Evolutionary conservation across 2,888 invertebrate genomes (phyloP), one percentile per base, ranked within the genome.

Genomic region (Therioaphis trifolii): DNA sequence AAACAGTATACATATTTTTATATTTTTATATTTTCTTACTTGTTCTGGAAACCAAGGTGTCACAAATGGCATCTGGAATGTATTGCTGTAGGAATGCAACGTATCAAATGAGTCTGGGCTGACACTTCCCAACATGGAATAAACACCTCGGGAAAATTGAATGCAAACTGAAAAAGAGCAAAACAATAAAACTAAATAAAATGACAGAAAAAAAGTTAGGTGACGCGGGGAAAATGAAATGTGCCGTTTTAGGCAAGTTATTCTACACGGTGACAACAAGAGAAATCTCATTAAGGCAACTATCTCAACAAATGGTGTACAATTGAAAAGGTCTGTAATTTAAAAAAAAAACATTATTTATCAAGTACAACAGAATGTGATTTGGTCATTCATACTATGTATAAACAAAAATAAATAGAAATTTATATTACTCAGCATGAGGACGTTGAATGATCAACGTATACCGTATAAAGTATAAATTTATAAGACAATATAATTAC

Each of bases 21-120:
- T 24, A 18, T 46, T 46, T 7, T 4, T 29, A 24, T 43, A 63
- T 68, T 40, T 69, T 78, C 88, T 90, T 89, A 94, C 94, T 92
- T 96, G 96, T 89, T 96, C 96, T 0, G 96, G 96, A 88, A 96
- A 96, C 95, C 96, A 96, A 18, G 96, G 96, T 69, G 96, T 96
- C 85, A 96, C 93, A 89, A 96, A 96, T 58, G 96, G 96, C 95
- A 96, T 95, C 90, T 97, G 96, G 89, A 97, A 97, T 76, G 96
- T 96, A 89, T 97, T 96, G 88, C 95, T 95, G 90, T 96, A 97
- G 27, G 96, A 96, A 89, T 96, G 96, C 77, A 97, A 91, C 7
- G 96, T 96, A 90, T 96, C 96, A 89, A 96, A 97, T n/a, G 96
- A 96, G 88, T 96, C 96, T 58, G 96, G 95, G 78, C 95, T 95